Evolutionary conservation across 2,888 invertebrate species (phyloP).

Genomic region (Maniola hyperantus): DNA sequence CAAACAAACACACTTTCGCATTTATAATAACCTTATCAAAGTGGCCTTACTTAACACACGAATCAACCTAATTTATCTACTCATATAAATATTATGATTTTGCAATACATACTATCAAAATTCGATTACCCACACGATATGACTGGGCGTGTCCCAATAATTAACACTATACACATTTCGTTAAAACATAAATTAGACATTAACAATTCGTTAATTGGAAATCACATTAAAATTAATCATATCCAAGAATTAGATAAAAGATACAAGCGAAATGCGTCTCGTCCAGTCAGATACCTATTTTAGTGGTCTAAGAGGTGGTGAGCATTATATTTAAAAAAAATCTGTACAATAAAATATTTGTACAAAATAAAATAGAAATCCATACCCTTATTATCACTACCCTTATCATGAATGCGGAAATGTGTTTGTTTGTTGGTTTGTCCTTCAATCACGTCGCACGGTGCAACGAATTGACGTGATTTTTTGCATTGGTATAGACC

Average conservation of each 20-base stretch:
- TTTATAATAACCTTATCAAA: neutral
- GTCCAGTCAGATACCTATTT: conserved; percentile 31
- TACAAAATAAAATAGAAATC: no score
- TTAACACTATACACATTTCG: conserved; percentile 12
- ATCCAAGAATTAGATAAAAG: conserved; percentile 24
- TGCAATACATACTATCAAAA: conserved; percentile 10
- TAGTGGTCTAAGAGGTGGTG: neutral
- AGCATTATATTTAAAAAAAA: no score
- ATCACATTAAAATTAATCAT: conserved; percentile 35
- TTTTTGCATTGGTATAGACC: no score
- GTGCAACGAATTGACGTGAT: no score
- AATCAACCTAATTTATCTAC: conserved; percentile 1
- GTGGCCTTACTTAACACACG: conserved; percentile 11
- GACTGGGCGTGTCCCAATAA: conserved; percentile 10
- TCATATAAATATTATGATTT: neutral
- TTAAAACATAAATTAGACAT: conserved; percentile 20
- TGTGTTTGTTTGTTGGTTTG: no score
- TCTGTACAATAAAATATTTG: no score
- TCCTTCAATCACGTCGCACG: no score
- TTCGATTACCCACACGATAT: neutral
- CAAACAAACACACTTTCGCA: no score
- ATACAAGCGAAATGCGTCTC: conserved; percentile 26
- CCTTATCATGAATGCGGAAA: no score
- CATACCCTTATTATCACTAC: no score
- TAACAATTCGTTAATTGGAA: conserved; percentile 33